A percentile compares a stretch with the other conserved stretches of the same genome.
phyloP scores from a whole-genome alignment of 2,888 invertebrate species.

The Leptinotarsa peninsularis region DNA sequence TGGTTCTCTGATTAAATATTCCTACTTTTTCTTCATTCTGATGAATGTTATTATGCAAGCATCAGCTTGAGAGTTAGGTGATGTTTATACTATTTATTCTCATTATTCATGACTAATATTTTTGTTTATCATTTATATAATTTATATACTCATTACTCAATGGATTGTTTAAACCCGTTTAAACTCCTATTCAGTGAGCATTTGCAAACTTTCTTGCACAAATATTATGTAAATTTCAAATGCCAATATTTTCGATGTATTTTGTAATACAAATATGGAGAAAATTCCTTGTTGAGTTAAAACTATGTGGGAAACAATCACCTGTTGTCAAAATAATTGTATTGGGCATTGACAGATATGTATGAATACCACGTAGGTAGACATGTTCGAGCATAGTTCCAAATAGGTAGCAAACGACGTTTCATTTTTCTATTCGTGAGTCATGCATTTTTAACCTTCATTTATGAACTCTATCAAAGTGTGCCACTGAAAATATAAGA shows the following conservation, averaged over 20 bases:
- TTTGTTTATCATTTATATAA: neutral
- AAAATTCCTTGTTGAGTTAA: neutral
- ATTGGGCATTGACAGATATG: neutral
- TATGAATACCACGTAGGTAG: slow-evolving; percentile 10
- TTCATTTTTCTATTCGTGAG: slow-evolving; percentile 5
- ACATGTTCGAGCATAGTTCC: neutral
- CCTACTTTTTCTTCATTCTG: too few species aligned
- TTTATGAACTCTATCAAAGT: neutral
- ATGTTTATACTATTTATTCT: too few species aligned
- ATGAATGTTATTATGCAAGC: too few species aligned
- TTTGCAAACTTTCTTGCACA: slow-evolving; percentile 3
- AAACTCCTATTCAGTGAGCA: neutral
- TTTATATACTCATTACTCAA: neutral
- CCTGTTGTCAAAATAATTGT: neutral
- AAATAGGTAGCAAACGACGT: neutral
- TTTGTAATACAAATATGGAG: neutral
- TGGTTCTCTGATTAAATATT: too few species aligned
- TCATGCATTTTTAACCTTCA: slow-evolving; percentile 8
- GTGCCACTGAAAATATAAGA: slow-evolving; percentile 20
- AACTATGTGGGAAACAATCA: neutral
- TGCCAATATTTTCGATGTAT: neutral
- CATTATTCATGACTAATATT: neutral
- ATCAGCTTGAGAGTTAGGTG: too few species aligned
- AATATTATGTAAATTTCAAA: neutral
- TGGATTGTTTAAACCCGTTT: neutral